phyloP scores from a whole-genome alignment of 2,113 vertebrate species.

The Antechinus flavipes region DNA sequence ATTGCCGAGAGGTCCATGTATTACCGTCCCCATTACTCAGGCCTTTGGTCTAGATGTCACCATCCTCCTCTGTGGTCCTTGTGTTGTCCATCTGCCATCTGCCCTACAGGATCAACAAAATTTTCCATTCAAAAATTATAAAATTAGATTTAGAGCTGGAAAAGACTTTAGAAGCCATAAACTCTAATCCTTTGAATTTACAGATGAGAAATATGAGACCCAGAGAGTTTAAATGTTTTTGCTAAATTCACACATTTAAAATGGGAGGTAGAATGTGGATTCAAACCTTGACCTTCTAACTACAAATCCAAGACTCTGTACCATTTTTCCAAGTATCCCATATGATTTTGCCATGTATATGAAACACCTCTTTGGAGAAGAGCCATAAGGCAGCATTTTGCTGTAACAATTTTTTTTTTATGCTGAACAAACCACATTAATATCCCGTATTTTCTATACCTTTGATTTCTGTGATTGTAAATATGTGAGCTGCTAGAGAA shows the following conservation, averaged over 20 bases:
- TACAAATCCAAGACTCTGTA: not conserved
- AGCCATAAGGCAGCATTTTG: not conserved
- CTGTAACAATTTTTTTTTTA: not conserved
- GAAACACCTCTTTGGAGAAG: not conserved
- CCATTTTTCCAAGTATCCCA: not conserved
- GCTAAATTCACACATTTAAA: not conserved
- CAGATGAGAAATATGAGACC: not conserved
- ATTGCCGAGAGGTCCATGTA: accelerated
- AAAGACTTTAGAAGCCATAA: not conserved
- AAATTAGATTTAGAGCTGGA: not conserved
- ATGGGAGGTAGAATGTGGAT: not conserved
- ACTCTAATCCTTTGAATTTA: not conserved
- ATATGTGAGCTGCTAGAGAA: not conserved
- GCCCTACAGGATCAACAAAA: not conserved
- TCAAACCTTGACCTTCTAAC: not conserved
- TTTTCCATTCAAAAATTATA: not conserved
- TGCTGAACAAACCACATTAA: not conserved
- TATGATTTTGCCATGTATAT: not conserved
- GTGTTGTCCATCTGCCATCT: not conserved
- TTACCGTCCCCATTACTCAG: accelerated
- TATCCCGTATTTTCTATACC: not conserved
- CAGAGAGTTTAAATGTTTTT: not conserved
- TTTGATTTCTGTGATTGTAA: not conserved
- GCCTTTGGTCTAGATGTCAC: not conserved
- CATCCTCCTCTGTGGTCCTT: accelerated